Base-by-base conservation (phyloP, 2,888 invertebrate species). In the Leptinotarsa peninsularis region DNA sequence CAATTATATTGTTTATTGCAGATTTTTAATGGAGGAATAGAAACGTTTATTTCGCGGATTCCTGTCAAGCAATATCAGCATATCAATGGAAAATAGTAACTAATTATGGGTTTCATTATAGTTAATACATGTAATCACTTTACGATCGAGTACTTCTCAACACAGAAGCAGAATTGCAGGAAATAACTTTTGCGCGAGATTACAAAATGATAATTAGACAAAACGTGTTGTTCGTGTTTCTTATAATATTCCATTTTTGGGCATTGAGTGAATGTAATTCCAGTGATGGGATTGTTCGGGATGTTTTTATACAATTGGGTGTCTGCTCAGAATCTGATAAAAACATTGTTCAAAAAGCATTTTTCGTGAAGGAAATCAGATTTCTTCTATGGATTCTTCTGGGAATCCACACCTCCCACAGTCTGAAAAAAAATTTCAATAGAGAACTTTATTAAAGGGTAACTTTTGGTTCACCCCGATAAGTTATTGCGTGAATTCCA, bases 51-150 rank as follows among this genome's bases (percentile, higher is more conserved):
- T 33, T n/a, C 43, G 63, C n/a, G 33, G n/a, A 63, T 63, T 63
- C 63, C n/a, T 63, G 17, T 63, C 63, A 43, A 33, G 33, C 43
- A 43, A 43, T 63, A 63, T 33, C 33, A 13, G 43, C 63, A 17
- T 27, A 43, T 63, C 43, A 63, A 63, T 63, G 63, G n/a, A 33
- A 43, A 43, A 63, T 43, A 43, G 63, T 27, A 43, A 33, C 43
- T 43, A 63, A 33, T 63, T 63, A 63, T 18, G 18, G 63, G 63
- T 63, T 33, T 63, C 43, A 63, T 33, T 33, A 63, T 43, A n/a
- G 33, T 63, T 13, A 27, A 63, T n/a, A n/a, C 63, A 43, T 27
- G 7, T 63, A 33, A 63, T 63, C 33, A 63, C 18, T 63, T 63
- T 13, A 43, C 33, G 43, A 63, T 33, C 43, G 10, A 63, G 63